Evolutionary conservation across 2,797 vertebrate species (phyloP).

Genomic region (Acanthopagrus latus): DNA sequence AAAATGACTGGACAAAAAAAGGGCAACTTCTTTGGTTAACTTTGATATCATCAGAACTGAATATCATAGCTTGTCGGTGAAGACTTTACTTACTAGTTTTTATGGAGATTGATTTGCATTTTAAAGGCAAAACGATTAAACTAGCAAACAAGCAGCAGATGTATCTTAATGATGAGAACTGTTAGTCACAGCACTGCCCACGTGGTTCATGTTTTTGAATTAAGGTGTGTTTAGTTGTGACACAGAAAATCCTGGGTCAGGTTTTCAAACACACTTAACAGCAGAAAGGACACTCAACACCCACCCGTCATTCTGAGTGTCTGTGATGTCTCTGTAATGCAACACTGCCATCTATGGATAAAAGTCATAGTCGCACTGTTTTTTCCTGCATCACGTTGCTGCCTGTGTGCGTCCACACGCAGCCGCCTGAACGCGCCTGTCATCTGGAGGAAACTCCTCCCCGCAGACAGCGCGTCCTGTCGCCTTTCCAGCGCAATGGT

Average conservation of each 20-base stretch:
- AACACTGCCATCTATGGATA: conserved; percentile 78
- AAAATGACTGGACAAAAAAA: not conserved
- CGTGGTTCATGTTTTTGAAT: no score
- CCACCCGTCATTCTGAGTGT: not conserved
- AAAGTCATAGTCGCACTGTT: conserved; percentile 29
- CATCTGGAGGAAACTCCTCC: conserved; percentile 89
- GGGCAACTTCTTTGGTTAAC: not conserved
- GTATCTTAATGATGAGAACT: not conserved
- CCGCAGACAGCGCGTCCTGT: conserved; percentile 82
- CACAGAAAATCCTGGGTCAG: no score
- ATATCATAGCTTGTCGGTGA: not conserved
- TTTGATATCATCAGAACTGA: not conserved
- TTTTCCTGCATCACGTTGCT: conserved; percentile 69
- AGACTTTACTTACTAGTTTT: not conserved
- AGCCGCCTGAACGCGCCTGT: conserved; percentile 85
- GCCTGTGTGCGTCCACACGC: conserved; percentile 72
- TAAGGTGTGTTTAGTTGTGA: not conserved
- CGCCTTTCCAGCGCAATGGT: conserved; percentile 93
- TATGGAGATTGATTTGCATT: not conserved
- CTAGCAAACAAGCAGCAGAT: not conserved
- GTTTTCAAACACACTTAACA: not conserved
- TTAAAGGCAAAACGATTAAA: not conserved
- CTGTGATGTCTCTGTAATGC: conserved; percentile 23
- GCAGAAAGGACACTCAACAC: not conserved
- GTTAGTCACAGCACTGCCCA: not conserved